Evolutionary conservation across 1,140 invertebrate species (phyloP).

Genomic region (Chrysopa pallens): DNA sequence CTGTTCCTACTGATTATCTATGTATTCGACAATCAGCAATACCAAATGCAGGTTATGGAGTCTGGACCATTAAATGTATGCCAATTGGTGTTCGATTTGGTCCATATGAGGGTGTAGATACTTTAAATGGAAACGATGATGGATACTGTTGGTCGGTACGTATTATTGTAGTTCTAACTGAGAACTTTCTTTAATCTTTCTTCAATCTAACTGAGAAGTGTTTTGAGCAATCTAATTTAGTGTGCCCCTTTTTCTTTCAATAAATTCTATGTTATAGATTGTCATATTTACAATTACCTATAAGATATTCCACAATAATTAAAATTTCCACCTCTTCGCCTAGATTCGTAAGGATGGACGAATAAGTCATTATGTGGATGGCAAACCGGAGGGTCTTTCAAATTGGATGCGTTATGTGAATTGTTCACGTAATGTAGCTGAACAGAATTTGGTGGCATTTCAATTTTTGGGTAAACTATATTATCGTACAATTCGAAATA

Average conservation of each 20-base stretch:
- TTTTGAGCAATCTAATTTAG: not conserved
- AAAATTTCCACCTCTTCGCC: not conserved
- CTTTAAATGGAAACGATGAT: conserved; percentile 10
- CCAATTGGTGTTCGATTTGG: conserved; percentile 23
- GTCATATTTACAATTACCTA: too few species aligned
- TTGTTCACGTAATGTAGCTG: conserved; percentile 27
- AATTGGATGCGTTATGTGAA: conserved; percentile 45
- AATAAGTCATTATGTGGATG: conserved; percentile 24
- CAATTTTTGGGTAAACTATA: conserved; percentile 34
- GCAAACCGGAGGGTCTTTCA: conserved; percentile 18
- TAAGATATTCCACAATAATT: too few species aligned
- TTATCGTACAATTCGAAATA: conserved; percentile 30
- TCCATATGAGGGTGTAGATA: conserved; percentile 19
- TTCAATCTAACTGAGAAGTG: too few species aligned
- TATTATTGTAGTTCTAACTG: too few species aligned
- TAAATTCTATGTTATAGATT: too few species aligned
- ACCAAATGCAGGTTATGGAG: conserved; percentile 16
- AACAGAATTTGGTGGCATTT: conserved; percentile 36
- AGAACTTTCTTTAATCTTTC: too few species aligned
- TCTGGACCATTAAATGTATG: conserved; percentile 19
- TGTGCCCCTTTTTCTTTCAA: too few species aligned
- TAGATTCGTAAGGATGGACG: conserved; percentile 9
- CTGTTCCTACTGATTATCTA: conserved; percentile 4
- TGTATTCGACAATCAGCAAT: conserved; percentile 3
- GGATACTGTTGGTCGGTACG: conserved; percentile 17